Percentiles rank a stretch among this genome's conserved stretches.
Evolutionary conservation across 2,888 invertebrate species (phyloP).

Genomic region (Agrypnus murinus): DNA sequence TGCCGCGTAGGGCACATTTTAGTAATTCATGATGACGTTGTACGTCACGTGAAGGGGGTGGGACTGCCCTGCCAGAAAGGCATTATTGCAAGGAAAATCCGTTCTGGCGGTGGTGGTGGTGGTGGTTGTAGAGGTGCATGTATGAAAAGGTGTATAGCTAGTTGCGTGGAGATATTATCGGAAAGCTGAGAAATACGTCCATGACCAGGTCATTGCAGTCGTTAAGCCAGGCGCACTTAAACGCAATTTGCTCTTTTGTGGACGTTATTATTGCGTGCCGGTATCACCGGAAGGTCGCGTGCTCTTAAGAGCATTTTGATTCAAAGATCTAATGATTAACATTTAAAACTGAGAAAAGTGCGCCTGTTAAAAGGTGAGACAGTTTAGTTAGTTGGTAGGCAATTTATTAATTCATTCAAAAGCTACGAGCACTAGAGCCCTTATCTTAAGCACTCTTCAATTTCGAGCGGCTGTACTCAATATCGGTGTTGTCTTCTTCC

Average conservation of each 20-base stretch:
- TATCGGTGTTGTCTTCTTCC: slow-evolving; percentile 55
- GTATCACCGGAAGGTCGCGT: slow-evolving; percentile 61
- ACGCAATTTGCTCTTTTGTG: slow-evolving; percentile 62
- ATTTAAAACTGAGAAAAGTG: slow-evolving; percentile 36
- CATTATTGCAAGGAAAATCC: slow-evolving; percentile 25
- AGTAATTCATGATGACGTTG: slow-evolving; percentile 18
- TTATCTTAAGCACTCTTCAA: slow-evolving; percentile 37
- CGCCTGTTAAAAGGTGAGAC: slow-evolving; percentile 29
- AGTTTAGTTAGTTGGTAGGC: slow-evolving; percentile 32
- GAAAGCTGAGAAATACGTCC: slow-evolving; percentile 58
- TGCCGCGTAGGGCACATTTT: background rate
- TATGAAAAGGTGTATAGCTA: slow-evolving; percentile 39
- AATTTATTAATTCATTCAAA: slow-evolving; percentile 39
- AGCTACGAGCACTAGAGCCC: slow-evolving; percentile 40
- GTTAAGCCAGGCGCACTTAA: slow-evolving; percentile 59
- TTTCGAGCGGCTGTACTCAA: slow-evolving; percentile 40
- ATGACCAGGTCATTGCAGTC: slow-evolving; percentile 60
- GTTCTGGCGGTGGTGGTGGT: no score
- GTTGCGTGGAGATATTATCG: slow-evolving; percentile 58
- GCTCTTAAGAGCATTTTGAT: slow-evolving; percentile 44
- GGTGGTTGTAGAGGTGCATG: slow-evolving; percentile 22
- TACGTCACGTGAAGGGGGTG: slow-evolving; percentile 16
- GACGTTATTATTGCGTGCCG: slow-evolving; percentile 58
- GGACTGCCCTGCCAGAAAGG: slow-evolving; percentile 23
- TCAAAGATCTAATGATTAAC: slow-evolving; percentile 45